These are phyloP conservation scores for Drosophila pachea DNA, from an alignment of 1,140 invertebrate genomes.

Conservation along the genomic window DNA sequence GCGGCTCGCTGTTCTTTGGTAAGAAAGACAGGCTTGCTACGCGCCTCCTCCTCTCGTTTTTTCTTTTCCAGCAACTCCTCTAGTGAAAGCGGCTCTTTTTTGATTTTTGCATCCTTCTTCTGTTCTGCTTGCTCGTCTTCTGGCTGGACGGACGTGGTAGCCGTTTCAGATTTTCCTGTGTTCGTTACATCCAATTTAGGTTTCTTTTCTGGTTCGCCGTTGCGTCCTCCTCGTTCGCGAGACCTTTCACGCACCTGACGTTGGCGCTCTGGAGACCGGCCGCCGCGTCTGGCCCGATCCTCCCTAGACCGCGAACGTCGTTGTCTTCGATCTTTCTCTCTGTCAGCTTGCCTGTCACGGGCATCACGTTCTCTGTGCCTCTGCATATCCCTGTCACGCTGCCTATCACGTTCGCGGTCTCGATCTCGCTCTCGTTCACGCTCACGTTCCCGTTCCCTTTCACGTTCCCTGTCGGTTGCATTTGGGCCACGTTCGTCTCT, in stretches of 20 bases:
- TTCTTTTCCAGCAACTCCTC: slow-evolving; percentile 98
- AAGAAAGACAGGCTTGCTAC: slow-evolving; percentile 97
- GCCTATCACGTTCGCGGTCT: slow-evolving; percentile 54
- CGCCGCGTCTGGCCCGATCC: slow-evolving; percentile 68
- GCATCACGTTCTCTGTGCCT: slow-evolving; percentile 46
- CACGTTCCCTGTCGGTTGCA: slow-evolving; percentile 40
- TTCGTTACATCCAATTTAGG: slow-evolving; percentile 39
- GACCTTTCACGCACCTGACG: slow-evolving; percentile 48
- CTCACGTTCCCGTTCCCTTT: slow-evolving; percentile 51
- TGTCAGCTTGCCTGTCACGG: slow-evolving; percentile 33
- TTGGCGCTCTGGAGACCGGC: slow-evolving; percentile 65
- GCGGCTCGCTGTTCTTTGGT: slow-evolving; percentile 96
- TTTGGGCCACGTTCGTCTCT: slow-evolving; percentile 48
- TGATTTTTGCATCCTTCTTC: slow-evolving; percentile 36
- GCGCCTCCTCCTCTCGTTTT: slow-evolving; percentile 96
- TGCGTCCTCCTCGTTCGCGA: slow-evolving; percentile 47
- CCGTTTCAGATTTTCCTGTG: neutral
- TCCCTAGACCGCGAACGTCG: slow-evolving; percentile 72
- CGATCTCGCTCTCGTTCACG: slow-evolving; percentile 51
- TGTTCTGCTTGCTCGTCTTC: slow-evolving; percentile 70
- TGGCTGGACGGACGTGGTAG: neutral
- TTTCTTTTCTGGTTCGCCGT: slow-evolving; percentile 48
- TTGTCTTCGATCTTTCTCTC: slow-evolving; percentile 66
- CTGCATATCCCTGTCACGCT: slow-evolving; percentile 53
- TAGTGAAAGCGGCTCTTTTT: slow-evolving; percentile 94